Base-by-base conservation (phyloP, 1,140 invertebrate species). In the Hermatobates lingyangjiaoensis region DNA sequence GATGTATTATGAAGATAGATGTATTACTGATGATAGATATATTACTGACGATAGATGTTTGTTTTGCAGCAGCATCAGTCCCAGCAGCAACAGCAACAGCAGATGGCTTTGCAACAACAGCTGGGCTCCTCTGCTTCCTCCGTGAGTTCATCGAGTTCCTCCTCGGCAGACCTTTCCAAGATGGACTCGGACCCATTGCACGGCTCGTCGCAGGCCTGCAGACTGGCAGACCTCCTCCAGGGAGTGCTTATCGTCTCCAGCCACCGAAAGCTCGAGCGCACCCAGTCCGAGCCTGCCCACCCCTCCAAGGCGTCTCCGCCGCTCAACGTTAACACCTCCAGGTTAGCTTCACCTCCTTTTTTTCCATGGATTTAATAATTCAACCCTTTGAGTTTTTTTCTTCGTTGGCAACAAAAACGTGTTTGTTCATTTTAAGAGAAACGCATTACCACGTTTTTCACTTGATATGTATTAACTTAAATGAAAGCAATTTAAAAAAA, bases 261-360 rank as follows among this genome's bases (percentile, higher is more conserved):
- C 54, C 82, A 88, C 63, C 74, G 84, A 23, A 81, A 85, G 56
- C 71, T 89, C 54, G 85, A 90, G 64, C 75, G 83, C 26, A 82
- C 77, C 59, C 75, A 82, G 54, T 86, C 82, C 58, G 85, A 87
- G 60, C 82, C 85, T 23, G 71, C 71, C 57, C 64, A 61, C 51
- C 28, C 54, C 42, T 34, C 30, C n/a, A 45, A 51, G 27, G 57
- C 57, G 21, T 50, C 64, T 34, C 38, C 67, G 60, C 55, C 71
- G 59, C 27, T 71, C 61, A 62, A 65, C 57, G 64, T 69, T 47
- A 76, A 74, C 64, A 82, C 80, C 4, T 86, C 77, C 30, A 53
- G 54, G 52, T 57, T 24, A 21, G 39, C 27, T 24, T 42, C 26
- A 18, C 27, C 28, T 34, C 28, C 15, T n/a, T n/a, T n/a, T n/a